These are phyloP conservation scores for Pelochelys cantorii DNA, from an alignment of 2,797 vertebrate genomes.

Conservation along the genomic window DNA sequence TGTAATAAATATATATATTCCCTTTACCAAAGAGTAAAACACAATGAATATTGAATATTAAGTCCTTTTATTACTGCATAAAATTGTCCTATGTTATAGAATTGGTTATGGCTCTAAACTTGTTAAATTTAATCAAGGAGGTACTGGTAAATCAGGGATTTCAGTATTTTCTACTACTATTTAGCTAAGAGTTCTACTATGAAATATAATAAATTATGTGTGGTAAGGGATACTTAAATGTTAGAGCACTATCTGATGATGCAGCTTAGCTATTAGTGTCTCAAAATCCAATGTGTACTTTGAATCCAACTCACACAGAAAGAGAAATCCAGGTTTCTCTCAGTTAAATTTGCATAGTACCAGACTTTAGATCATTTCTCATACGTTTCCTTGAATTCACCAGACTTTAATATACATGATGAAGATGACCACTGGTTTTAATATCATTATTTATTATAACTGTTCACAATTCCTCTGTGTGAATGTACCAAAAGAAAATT, in stretches of 20 bases:
- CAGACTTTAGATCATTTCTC: not conserved
- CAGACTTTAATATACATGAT: not conserved
- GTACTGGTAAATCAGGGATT: not conserved
- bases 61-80: conserved; percentile 72
- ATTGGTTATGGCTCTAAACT: conserved; percentile 71
- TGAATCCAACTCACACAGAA: accelerated
- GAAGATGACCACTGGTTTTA: not conserved
- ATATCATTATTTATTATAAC: not conserved
- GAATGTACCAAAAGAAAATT: not conserved
- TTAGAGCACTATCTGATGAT: accelerated
- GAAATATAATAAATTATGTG: not conserved
- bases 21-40: conserved; percentile 74
- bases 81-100: conserved; percentile 68
- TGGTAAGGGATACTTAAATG: not conserved
- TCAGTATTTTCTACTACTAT: not conserved
- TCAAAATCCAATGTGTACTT: not conserved
- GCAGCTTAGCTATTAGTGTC: not conserved
- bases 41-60: conserved; percentile 78
- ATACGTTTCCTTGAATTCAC: not conserved
- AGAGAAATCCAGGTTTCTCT: accelerated
- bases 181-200: not conserved
- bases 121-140: conserved; percentile 72
- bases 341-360: accelerated
- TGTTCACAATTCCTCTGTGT: not conserved
- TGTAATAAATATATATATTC: conserved; percentile 71